Evolutionary conservation across 2,113 vertebrate genomes (phyloP).

Genomic region (Willisornis vidua): DNA sequence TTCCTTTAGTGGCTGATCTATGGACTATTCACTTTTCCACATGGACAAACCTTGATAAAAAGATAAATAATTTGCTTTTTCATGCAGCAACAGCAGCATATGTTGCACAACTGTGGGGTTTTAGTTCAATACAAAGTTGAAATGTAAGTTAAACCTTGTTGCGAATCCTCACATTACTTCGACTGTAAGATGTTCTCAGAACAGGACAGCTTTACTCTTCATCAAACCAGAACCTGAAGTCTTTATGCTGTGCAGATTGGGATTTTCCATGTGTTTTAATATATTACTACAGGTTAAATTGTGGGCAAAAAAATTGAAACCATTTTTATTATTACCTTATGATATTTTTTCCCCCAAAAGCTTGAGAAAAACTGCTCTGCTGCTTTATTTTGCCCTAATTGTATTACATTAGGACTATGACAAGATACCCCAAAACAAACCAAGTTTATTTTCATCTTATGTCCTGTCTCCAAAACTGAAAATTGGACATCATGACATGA

Average conservation of each 20-base stretch:
- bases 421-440: not conserved
- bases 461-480: not conserved
- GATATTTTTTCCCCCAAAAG: rapidly evolving
- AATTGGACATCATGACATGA: not conserved
- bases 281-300: not conserved
- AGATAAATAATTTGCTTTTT: not conserved
- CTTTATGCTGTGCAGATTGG: not conserved
- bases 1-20: not conserved
- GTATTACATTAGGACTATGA: not conserved
- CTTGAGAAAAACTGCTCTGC: not conserved
- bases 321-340: not conserved
- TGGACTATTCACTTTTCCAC: not conserved
- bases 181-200: not conserved
- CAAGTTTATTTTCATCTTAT: not conserved
- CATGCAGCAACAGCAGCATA: not conserved
- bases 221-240: not conserved
- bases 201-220: not conserved
- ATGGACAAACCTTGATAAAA: not conserved
- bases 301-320: not conserved
- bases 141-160: not conserved
- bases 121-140: not conserved
- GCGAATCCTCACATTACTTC: not conserved
- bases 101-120: rapidly evolving
- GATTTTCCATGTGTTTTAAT: not conserved
- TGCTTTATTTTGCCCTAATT: not conserved